These are phyloP conservation scores for Brachionus sp. DNA, from an alignment of 1,140 invertebrate genomes.

Conservation along the genomic window DNA sequence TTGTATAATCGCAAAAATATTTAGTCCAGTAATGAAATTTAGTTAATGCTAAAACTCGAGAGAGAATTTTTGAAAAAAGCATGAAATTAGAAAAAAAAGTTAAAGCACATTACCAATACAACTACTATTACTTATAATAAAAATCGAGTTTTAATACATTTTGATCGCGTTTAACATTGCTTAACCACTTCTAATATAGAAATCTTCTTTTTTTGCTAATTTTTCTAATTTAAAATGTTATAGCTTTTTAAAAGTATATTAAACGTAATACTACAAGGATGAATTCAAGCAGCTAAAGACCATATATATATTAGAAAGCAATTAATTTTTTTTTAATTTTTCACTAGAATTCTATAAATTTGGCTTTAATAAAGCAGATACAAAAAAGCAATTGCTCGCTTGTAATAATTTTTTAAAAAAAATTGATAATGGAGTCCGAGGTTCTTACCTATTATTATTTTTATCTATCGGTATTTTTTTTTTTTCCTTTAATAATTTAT, in stretches of 20 bases:
- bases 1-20: background rate
- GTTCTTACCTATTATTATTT: background rate
- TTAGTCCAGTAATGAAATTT: background rate
- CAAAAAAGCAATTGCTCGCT: background rate
- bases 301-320: background rate
- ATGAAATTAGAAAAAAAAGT: background rate
- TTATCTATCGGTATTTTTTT: background rate
- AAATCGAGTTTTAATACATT: conserved; percentile 9
- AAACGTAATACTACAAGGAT: conserved; percentile 19
- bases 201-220: background rate
- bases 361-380: conserved; percentile 12
- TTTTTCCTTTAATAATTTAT: background rate
- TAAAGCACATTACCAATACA: background rate
- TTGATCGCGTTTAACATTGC: background rate
- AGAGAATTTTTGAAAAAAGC: background rate
- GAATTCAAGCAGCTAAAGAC: background rate
- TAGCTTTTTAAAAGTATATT: conserved; percentile 15
- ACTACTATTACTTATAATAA: background rate
- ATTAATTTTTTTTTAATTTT: background rate
- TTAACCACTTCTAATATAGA: background rate
- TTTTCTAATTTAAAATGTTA: conserved; percentile 21
- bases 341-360: background rate
- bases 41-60: background rate
- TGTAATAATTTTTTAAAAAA: background rate
- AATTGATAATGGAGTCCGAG: background rate